Evolutionary conservation across 1,140 invertebrate genomes (phyloP), one percentile per base, ranked within the genome.

Genomic region (Drusus annulatus): DNA sequence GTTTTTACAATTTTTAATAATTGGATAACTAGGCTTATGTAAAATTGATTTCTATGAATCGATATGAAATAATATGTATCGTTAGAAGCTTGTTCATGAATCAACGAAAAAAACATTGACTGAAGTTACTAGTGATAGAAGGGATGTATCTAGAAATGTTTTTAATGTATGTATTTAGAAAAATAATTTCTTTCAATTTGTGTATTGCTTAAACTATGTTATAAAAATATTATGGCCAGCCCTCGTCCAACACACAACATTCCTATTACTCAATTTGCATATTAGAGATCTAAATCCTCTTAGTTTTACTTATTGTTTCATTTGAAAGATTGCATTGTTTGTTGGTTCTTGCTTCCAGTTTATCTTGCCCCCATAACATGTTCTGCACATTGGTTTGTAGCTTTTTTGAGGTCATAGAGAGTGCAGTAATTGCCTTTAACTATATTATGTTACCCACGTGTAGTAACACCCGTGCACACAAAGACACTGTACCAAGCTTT

Each of bases 231-330:
- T 13, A 63, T 63, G 8, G 60, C 23, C 25, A 63, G 60, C 23
- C 25, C 25, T 63, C 25, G 19, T 63, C 60, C 60, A 63, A 63
- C 21, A 63, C 21, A 63, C 60, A 10, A 63, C 60, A 63, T 63
- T 63, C 60, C 60, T 25, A 63, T 25, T n/a, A 23, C 25, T 63
- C 60, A 63, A 17, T 63, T 28, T 63, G 60, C 60, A 63, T 63
- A 8, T 36, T n/a, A 23, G 60, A 58, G 21, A 58, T 16, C 16
- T 58, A 58, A 58, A 19, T 58, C 54, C 54, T 58, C 21, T 36
- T 36, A 36, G 31, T 36, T 36, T 36, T 36, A 36, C 3, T 36
- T 36, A 7, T n/a, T n/a, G n/a, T n/a, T n/a, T n/a, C n/a, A n/a
- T n/a, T n/a, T n/a, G n/a, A n/a, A n/a, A n/a, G n/a, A n/a, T n/a